Percentiles rank a stretch among this genome's conserved stretches.
Evolutionary conservation across 2,797 vertebrate genomes (phyloP).

Genomic region (Diglossa cyanea): DNA sequence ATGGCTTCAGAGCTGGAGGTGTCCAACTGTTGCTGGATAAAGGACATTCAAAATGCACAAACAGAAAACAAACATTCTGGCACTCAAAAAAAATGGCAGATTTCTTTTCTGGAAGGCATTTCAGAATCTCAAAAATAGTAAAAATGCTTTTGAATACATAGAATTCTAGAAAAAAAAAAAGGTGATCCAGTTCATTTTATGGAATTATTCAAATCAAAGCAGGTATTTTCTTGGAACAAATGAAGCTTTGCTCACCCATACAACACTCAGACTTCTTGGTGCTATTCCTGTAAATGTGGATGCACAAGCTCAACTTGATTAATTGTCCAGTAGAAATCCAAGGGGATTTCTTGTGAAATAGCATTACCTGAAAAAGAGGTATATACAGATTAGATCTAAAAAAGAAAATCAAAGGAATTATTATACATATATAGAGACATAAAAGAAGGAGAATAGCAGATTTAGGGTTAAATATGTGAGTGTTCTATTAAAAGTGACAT

Average conservation of each 20-base stretch:
- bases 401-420: background rate
- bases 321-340: background rate
- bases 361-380: fast-evolving
- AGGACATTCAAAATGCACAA: background rate
- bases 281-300: background rate
- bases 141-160: background rate
- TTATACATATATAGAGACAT: background rate
- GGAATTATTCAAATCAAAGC: background rate
- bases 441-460: background rate
- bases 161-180: background rate
- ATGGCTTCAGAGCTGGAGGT: background rate
- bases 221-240: background rate
- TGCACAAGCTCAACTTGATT: background rate
- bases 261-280: background rate
- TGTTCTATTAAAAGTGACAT: background rate
- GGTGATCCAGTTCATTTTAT: background rate
- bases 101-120: background rate
- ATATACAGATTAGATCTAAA: background rate
- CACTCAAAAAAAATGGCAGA: background rate
- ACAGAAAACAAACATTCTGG: background rate
- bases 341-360: background rate
- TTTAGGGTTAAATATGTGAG: background rate
- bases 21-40: background rate
- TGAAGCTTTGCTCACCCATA: background rate
- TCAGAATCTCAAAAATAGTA: background rate